These are phyloP conservation scores for Neoascia interrupta DNA, from an alignment of 2,888 invertebrate species.

Conservation along the genomic window DNA sequence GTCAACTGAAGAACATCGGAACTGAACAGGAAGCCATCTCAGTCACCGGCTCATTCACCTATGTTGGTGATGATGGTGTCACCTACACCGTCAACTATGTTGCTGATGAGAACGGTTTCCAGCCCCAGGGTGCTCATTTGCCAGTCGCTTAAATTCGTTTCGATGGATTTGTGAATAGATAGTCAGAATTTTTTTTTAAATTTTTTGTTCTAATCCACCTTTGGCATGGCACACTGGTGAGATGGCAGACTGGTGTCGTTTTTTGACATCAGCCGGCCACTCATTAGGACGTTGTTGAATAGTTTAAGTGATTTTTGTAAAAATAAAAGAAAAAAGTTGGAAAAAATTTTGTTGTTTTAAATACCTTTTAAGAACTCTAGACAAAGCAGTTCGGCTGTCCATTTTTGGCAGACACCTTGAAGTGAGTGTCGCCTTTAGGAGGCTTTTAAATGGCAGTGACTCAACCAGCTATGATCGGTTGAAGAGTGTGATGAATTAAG, in stretches of 20 bases:
- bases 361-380: too few species aligned
- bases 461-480: too few species aligned
- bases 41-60: constrained; percentile 81
- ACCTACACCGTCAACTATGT: constrained; percentile 81
- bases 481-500: too few species aligned
- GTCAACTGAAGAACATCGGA: constrained; percentile 81
- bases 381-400: too few species aligned
- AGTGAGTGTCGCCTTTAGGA: too few species aligned
- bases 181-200: constrained; percentile 33
- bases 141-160: constrained; percentile 74
- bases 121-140: constrained; percentile 80
- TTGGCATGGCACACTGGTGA: constrained; percentile 6
- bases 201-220: constrained; percentile 19
- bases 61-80: constrained; percentile 82
- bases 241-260: constrained; percentile 15
- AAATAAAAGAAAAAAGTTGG: constrained; percentile 1
- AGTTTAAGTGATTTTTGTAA: constrained; percentile 51
- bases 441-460: too few species aligned
- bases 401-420: too few species aligned
- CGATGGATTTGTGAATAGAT: constrained; percentile 8
- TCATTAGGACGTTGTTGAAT: constrained; percentile 53
- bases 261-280: constrained; percentile 1
- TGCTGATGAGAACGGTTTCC: constrained; percentile 79
- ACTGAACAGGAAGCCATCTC: constrained; percentile 81
- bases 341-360: constrained; percentile 8